Conservation (phyloP, 2,113 vertebrate species). For the Nettapus auritus region DNA sequence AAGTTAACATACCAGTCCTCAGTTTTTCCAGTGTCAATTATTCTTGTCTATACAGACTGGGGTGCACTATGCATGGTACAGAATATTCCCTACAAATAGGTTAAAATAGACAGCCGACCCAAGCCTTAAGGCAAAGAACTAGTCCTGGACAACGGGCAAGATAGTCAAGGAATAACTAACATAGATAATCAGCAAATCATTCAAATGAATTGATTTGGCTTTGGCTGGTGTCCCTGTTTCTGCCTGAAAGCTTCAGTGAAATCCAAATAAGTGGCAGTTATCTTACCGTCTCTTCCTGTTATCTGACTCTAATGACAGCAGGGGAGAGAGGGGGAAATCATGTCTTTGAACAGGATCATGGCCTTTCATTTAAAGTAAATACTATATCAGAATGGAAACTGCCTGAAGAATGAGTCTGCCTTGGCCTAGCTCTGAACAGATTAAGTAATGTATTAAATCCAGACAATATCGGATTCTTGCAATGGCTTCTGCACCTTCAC, state of each 20-base stretch:
- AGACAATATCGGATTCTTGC: background rate
- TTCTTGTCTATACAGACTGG: background rate
- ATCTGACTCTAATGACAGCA: constrained; percentile 64
- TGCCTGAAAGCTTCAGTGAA: constrained; percentile 63
- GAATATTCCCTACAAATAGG: background rate
- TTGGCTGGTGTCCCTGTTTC: constrained; percentile 71
- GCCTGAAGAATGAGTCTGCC: constrained; percentile 8
- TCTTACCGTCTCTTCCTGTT: constrained; percentile 68
- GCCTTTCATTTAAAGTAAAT: constrained; percentile 56
- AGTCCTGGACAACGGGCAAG: constrained; percentile 44
- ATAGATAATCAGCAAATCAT: constrained; percentile 80
- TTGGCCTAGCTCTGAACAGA: constrained; percentile 1
- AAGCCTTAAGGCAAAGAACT: constrained; percentile 14
- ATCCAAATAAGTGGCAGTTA: constrained; percentile 67
- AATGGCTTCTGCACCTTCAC: background rate
- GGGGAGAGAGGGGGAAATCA: constrained; percentile 30
- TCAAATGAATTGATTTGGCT: constrained; percentile 82
- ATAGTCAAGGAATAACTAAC: constrained; percentile 75
- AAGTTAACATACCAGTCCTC: background rate
- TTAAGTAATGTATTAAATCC: constrained; percentile 43
- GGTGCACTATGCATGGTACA: background rate
- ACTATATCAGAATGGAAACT: constrained; percentile 34
- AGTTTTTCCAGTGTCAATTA: background rate
- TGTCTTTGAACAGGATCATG: constrained; percentile 53
- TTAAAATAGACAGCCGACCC: constrained; percentile 13